Evolutionary conservation across 2,797 vertebrate species (phyloP).

Genomic region (Silurus aristotelis): DNA sequence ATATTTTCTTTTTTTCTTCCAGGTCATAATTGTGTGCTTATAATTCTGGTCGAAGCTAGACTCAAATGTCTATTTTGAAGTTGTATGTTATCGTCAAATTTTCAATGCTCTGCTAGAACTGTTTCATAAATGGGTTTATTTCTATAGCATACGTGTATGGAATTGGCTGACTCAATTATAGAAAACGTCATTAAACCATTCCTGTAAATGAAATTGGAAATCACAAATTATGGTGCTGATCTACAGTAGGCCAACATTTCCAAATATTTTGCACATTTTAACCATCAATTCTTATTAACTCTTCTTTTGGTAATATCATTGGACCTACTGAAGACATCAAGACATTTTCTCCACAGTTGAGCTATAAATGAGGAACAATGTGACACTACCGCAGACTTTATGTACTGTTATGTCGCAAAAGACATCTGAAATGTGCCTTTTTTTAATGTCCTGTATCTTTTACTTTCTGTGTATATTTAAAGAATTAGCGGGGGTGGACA

Average conservation of each 20-base stretch:
- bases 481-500: constrained; percentile 57
- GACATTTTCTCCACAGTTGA: constrained; percentile 13
- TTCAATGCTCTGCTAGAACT: background rate
- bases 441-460: constrained; percentile 60
- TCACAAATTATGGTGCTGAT: constrained; percentile 22
- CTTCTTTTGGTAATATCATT: background rate
- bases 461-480: constrained; percentile 70
- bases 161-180: background rate
- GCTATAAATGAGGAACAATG: background rate
- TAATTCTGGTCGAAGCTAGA: constrained; percentile 35
- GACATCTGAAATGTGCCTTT: constrained; percentile 59
- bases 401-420: background rate
- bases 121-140: background rate
- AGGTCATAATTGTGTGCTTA: background rate
- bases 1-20: constrained; percentile 28
- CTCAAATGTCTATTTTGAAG: constrained; percentile 2
- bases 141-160: background rate
- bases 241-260: constrained; percentile 18
- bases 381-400: constrained; percentile 14
- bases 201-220: background rate
- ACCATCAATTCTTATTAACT: constrained; percentile 21
- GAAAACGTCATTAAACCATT: background rate
- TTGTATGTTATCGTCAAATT: background rate
- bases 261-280: constrained; percentile 75
- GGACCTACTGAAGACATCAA: constrained; percentile 16